These are phyloP conservation scores for Aptenodytes forsteri DNA, from an alignment of 2,113 vertebrate species.

Conservation along the genomic window DNA sequence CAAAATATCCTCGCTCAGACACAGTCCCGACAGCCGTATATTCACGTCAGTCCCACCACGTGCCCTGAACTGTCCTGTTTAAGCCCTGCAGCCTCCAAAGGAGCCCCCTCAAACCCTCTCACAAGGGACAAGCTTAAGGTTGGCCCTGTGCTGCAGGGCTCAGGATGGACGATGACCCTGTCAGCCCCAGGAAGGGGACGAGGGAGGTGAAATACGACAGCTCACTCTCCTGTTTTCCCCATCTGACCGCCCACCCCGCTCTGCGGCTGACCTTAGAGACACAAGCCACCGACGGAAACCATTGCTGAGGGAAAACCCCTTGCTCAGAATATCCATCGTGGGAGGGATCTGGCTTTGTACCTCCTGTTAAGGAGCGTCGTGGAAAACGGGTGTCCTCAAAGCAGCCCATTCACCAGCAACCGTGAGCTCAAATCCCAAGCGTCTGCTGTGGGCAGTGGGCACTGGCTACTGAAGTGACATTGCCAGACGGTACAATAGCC, in stretches of 20 bases:
- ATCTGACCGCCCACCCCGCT: background rate
- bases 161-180: background rate
- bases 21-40: background rate
- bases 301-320: background rate
- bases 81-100: background rate
- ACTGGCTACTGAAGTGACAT: background rate
- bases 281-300: accelerated
- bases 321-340: background rate
- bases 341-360: background rate
- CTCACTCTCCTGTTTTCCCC: background rate
- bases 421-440: background rate
- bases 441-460: background rate
- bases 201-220: background rate
- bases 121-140: background rate
- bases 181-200: background rate
- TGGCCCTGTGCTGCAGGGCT: background rate
- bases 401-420: background rate
- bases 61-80: accelerated
- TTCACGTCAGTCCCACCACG: background rate
- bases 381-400: background rate
- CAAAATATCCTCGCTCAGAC: background rate
- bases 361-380: background rate
- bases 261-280: background rate
- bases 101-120: background rate
- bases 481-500: background rate